phyloP scores from a whole-genome alignment of 2,113 vertebrate genomes.

The Calyptomena viridis region DNA sequence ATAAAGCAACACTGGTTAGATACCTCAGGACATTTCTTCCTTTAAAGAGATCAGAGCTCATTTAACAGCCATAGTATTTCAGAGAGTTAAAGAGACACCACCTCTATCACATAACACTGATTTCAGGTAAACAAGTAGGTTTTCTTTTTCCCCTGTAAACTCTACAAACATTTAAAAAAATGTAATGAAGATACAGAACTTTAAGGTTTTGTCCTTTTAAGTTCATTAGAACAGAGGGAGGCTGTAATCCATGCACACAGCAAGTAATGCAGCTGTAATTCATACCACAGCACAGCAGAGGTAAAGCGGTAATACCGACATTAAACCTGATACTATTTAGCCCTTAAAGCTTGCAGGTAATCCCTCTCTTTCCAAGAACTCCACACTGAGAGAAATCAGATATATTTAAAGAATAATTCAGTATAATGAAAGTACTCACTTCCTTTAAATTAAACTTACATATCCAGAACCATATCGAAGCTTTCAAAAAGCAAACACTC shows the following conservation, averaged over 20 bases:
- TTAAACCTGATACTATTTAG: not conserved
- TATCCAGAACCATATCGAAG: not conserved
- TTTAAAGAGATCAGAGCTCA: not conserved
- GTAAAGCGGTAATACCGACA: not conserved
- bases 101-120: not conserved
- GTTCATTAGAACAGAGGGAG: not conserved
- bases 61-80: not conserved
- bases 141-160: not conserved
- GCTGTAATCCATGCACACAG: not conserved
- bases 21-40: not conserved
- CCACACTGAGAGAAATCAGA: not conserved
- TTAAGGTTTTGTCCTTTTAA: not conserved
- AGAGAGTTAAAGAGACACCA: not conserved
- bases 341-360: slow-evolving; percentile 7
- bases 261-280: slow-evolving; percentile 16
- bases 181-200: not conserved
- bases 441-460: not conserved
- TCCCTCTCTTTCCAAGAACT: not conserved
- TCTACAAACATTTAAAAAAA: not conserved
- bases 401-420: not conserved
- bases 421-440: not conserved
- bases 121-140: not conserved
- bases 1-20: not conserved
- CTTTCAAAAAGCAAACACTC: not conserved
- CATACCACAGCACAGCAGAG: not conserved